Base-by-base conservation (phyloP, 2,113 vertebrate genomes). In the Callipepla squamata region DNA sequence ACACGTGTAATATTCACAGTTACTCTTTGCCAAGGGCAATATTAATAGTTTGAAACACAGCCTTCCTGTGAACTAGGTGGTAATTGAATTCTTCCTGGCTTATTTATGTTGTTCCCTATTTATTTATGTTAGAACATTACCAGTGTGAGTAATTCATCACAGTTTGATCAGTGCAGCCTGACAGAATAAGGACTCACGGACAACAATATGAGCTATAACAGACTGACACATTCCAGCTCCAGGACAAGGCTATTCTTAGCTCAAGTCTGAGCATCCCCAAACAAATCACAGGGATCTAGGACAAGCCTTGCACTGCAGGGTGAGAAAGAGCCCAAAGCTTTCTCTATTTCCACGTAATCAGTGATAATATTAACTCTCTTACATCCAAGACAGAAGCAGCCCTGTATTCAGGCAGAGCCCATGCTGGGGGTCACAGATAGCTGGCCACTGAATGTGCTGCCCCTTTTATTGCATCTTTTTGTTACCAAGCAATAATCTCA, bases 151-250 rank as follows among this genome's bases (percentile, higher is more conserved):
- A 67, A 75, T 61, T 47, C 62, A 30, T 32, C 3, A 5, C 32
- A 26, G 36, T 13, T 1, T 2, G 38, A 63, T 47, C 9, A 7
- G 38, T 15, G 9, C 17, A 83, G 30, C 53, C 25, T 16, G 66
- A 59, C 4, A 21, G 72, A 78, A n/a, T 48, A 61, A 23, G 17
- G 28, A 68, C 32, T 36, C 58, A 28, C 13, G 70, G 38, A 36
- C 0, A 62, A 11, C 13, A 68, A n/a, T n/a, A 67, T 63, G 0
- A 67, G 44, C 7, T 38, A 75, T 20, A 81, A 50, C 1, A 79
- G 34, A 26, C 4, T 15, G 30, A 38, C 30, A 9, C 13, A 23
- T 44, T 14, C 30, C 84, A 89, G 65, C 61, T 59, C 47, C 57
- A 34, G n/a, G 4, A 67, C 32, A 55, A 59, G 45, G 9, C 23